phyloP scores from a whole-genome alignment of 2,888 invertebrate genomes.

The Lasioglossum malachurum region DNA sequence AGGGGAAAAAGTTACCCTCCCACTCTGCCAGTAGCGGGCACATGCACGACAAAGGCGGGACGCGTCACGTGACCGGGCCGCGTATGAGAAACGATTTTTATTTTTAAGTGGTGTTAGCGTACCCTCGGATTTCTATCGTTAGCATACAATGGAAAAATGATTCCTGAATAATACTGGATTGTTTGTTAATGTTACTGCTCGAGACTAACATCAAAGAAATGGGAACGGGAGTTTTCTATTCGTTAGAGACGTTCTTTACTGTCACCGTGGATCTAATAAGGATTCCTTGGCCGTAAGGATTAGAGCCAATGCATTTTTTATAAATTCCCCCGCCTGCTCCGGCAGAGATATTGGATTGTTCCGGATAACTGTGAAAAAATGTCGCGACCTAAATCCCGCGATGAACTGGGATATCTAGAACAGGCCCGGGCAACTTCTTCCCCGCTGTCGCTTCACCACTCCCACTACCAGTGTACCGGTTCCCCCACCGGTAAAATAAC shows the following conservation, averaged over 20 bases:
- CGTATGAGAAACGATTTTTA: not conserved
- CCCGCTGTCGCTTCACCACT: too few relatives aligned
- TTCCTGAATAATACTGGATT: not conserved
- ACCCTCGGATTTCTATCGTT: not conserved
- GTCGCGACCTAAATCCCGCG: not conserved
- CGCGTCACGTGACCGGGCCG: too few relatives aligned
- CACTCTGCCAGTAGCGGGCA: too few relatives aligned
- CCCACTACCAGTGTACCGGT: too few relatives aligned
- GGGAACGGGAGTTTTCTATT: conserved; percentile 2
- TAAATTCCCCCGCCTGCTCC: not conserved
- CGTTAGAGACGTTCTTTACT: not conserved
- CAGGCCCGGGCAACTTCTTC: too few relatives aligned
- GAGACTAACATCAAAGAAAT: not conserved
- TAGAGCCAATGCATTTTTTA: not conserved
- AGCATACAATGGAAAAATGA: not conserved
- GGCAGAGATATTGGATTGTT: not conserved
- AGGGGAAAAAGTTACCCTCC: too few relatives aligned
- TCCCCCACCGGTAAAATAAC: too few relatives aligned
- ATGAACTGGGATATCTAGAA: not conserved
- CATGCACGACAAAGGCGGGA: too few relatives aligned
- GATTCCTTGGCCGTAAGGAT: not conserved
- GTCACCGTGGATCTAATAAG: not conserved
- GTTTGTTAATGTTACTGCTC: not conserved
- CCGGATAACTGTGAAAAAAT: not conserved
- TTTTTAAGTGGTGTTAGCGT: not conserved